Conservation (phyloP, 2,888 invertebrate genomes). For the Agonopterix arenella region DNA sequence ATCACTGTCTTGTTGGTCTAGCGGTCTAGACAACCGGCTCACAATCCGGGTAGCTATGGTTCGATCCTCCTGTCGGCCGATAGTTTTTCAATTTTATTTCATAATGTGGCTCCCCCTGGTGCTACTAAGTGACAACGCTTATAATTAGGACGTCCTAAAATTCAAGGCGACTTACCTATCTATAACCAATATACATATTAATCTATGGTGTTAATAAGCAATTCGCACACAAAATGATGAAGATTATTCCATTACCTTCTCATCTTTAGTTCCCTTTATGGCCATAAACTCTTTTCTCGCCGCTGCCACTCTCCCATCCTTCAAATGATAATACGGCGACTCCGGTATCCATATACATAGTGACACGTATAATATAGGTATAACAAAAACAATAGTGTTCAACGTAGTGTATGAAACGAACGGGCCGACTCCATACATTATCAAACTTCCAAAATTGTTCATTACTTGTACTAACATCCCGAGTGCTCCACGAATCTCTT, state of each 20-base stretch:
- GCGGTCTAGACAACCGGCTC: too few relatives aligned
- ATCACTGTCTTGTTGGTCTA: too few relatives aligned
- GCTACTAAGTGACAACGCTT: too few relatives aligned
- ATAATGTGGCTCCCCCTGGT: too few relatives aligned
- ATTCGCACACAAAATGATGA: too few relatives aligned
- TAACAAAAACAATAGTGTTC: constrained; percentile 58
- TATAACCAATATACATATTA: too few relatives aligned
- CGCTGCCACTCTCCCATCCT: constrained; percentile 60
- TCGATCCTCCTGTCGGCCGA: too few relatives aligned
- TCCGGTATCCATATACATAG: constrained; percentile 78
- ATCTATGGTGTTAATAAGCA: too few relatives aligned
- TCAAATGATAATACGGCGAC: constrained; percentile 78
- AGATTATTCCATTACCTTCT: constrained; percentile 36
- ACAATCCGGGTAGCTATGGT: too few relatives aligned
- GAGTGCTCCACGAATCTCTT: constrained; percentile 63
- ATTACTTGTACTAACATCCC: constrained; percentile 69
- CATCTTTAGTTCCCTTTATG: constrained; percentile 59
- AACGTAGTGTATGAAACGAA: constrained; percentile 61
- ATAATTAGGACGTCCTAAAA: too few relatives aligned
- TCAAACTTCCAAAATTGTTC: constrained; percentile 61
- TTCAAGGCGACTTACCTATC: too few relatives aligned
- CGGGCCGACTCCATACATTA: constrained; percentile 63
- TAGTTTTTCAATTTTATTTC: too few relatives aligned
- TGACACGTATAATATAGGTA: constrained; percentile 65
- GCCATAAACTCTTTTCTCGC: constrained; percentile 60